Conservation (phyloP, 2,888 invertebrate species). For the Xanthorhoe designata region DNA sequence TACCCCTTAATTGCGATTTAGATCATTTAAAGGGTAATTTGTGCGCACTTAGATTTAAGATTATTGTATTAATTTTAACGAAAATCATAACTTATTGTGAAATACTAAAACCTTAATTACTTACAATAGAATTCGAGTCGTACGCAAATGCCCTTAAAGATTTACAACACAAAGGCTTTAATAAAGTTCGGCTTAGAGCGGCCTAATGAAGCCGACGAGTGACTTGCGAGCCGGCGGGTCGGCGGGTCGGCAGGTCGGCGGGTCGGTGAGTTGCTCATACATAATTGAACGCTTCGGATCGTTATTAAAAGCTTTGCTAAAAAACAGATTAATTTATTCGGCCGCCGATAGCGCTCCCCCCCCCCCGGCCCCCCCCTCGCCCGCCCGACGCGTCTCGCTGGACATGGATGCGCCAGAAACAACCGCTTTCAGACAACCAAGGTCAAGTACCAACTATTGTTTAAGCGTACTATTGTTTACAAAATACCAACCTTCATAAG, state of each 20-base stretch:
- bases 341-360: not conserved
- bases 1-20: not conserved
- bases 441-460: too few species aligned
- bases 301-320: constrained; percentile 33
- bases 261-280: constrained; percentile 26
- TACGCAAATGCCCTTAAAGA: constrained; percentile 1
- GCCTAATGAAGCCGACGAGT: not conserved
- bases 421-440: too few species aligned
- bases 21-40: not conserved
- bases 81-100: not conserved
- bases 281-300: constrained; percentile 29
- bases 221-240: not conserved
- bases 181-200: not conserved
- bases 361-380: too few species aligned
- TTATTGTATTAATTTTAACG: not conserved
- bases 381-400: too few species aligned
- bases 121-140: not conserved
- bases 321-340: constrained; percentile 33
- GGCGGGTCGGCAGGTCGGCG: not conserved
- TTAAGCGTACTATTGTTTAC: too few species aligned
- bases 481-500: too few species aligned
- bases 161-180: constrained; percentile 5
- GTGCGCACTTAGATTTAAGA: not conserved
- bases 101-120: constrained; percentile 4
- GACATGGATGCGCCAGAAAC: too few species aligned